Evolutionary conservation across 2,888 invertebrate species (phyloP).

Genomic region (Luperina nickerlii): DNA sequence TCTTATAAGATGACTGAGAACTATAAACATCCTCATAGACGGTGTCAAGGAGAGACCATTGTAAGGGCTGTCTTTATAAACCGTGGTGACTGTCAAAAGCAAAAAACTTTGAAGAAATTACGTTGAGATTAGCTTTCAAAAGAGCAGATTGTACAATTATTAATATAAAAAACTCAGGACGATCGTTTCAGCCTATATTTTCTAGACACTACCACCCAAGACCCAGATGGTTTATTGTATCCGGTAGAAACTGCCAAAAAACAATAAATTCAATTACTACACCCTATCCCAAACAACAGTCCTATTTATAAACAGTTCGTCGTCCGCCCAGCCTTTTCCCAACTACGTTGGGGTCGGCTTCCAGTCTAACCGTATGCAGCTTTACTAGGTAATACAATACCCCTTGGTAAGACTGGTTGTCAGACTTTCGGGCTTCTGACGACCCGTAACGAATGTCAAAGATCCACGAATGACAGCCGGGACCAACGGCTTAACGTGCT

Average conservation of each 20-base stretch:
- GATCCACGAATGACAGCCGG: no score
- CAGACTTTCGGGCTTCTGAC: no score
- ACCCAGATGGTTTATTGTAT: constrained; percentile 17
- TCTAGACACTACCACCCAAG: not conserved
- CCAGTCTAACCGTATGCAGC: no score
- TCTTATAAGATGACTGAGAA: not conserved
- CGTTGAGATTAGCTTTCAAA: not conserved
- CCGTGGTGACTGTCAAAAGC: not conserved
- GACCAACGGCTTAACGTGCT: no score
- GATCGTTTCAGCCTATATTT: not conserved
- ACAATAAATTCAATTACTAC: constrained; percentile 36
- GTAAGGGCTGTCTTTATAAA: not conserved
- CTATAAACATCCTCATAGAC: no score
- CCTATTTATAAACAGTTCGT: not conserved
- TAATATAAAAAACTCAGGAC: not conserved
- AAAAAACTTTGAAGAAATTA: not conserved
- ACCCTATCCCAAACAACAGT: not conserved
- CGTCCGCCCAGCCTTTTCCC: no score
- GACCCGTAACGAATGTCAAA: no score
- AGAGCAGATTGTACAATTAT: not conserved
- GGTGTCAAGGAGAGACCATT: not conserved
- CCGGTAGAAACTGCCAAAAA: constrained; percentile 1
- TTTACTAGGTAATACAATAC: no score
- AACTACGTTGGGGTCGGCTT: no score
- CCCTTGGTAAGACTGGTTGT: no score